These are phyloP conservation scores for Channa maculata DNA, from an alignment of 2,113 vertebrate genomes.

Conservation along the genomic window DNA sequence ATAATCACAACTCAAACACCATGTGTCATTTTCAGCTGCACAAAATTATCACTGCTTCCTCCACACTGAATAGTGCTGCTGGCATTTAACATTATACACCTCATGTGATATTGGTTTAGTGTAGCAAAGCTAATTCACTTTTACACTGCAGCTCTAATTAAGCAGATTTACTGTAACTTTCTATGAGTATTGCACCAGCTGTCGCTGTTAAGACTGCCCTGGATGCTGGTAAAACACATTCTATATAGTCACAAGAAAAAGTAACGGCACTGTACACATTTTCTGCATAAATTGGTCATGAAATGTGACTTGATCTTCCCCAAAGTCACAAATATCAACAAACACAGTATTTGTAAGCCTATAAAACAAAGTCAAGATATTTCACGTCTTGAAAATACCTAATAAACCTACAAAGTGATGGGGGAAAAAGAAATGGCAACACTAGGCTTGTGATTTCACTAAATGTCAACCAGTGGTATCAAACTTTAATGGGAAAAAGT, in stretches of 20 bases:
- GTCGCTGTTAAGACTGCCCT: neutral
- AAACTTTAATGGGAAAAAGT: no score
- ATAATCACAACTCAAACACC: conserved; percentile 38
- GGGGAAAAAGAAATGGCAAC: no score
- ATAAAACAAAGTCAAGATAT: no score
- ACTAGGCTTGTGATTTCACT: no score
- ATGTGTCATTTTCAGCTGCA: conserved; percentile 15
- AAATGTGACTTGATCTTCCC: no score
- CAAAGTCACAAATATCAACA: no score
- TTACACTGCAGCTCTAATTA: conserved; percentile 8
- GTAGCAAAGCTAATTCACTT: conserved; percentile 37
- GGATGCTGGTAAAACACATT: neutral
- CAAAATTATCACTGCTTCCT: conserved; percentile 21
- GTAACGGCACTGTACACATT: no score
- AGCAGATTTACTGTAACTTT: conserved; percentile 15
- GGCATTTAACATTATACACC: conserved; percentile 13
- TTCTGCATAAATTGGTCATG: no score
- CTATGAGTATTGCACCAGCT: conserved; percentile 10
- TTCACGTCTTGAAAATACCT: no score
- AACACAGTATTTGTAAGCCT: no score
- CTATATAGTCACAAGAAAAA: neutral
- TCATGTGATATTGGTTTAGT: conserved; percentile 2
- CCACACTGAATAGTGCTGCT: conserved; percentile 11
- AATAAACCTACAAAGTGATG: no score
- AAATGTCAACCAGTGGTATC: no score